A percentile compares a stretch with the other conserved stretches of the same genome.
phyloP scores from a whole-genome alignment of 2,888 invertebrate species.

The Nomada fabriciana region DNA sequence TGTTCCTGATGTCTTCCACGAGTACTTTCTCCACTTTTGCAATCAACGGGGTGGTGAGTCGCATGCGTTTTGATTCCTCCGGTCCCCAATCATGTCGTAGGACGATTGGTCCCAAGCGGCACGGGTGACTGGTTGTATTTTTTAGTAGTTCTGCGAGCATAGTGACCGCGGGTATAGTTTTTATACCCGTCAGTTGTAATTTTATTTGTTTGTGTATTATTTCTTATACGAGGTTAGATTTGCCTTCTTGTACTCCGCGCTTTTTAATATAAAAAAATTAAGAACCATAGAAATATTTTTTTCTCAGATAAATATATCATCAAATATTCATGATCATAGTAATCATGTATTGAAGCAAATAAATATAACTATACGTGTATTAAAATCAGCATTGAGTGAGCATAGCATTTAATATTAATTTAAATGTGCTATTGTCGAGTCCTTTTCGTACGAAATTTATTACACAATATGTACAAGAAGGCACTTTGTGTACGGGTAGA shows the following conservation, averaged over 20 bases:
- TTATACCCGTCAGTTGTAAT: conserved; percentile 13
- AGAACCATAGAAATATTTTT: neutral
- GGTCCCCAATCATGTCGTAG: conserved; percentile 35
- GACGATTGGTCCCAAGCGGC: conserved; percentile 37
- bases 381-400: no score
- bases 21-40: neutral
- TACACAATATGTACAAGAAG: no score
- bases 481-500: no score
- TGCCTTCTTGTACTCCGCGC: conserved; percentile 1
- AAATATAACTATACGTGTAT: neutral
- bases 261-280: neutral
- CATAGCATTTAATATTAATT: no score
- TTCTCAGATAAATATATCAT: neutral
- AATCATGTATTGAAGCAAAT: neutral
- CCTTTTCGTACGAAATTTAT: no score
- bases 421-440: no score
- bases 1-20: no score
- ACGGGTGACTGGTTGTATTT: conserved; percentile 37
- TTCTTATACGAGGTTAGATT: neutral
- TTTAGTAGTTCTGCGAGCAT: conserved; percentile 17
- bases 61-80: conserved; percentile 30
- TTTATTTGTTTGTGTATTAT: neutral
- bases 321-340: neutral
- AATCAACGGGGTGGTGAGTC: neutral
- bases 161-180: no score